Evolutionary conservation across 2,888 invertebrate species (phyloP), one percentile per base, ranked within the genome.

Genomic region (Diaprepes abbreviatus): DNA sequence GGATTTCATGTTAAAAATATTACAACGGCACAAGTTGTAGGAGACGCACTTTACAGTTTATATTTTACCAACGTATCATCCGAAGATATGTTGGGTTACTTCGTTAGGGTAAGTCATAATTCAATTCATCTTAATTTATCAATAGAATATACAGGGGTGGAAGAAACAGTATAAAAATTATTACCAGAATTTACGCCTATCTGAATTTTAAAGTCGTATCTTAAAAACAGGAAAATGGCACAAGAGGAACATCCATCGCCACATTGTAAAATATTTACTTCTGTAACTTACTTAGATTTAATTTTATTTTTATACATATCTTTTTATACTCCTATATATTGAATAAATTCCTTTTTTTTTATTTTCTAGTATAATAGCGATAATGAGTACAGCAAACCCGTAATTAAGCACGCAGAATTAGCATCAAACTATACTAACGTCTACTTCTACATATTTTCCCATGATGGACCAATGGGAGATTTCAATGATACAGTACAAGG

Each of bases 391-490:
- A 35, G 7, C 54, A 52, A 19, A 55, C 68, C 75, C 2, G 62
- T 66, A n/a, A 60, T 74, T 3, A 75, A 66, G 40, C 74, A 74
- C 60, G 76, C 74, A 7, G 71, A 74, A 38, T 21, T 76, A 1
- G 69, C 70, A 21, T 74, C 76, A 38, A 66, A 71, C 38, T 73
- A 64, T 19, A 70, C 74, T 14, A 67, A 73, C 33, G 74, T 74
- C 2, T 76, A 70, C 60, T 73, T 75, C 17, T 76, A 75, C 38
- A 64, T 74, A 43, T 75, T 76, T 70, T 76, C 76, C 1, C 72
- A 75, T 24, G 72, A 71, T 35, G 74, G 75, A 17, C 58, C 36
- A 45, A 63, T 75, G 69, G 76, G 76, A 17, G 31, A 59, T 28
- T 50, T 58, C 16, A 59, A 52, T 24, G 17, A n/a, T 2, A 66